Evolutionary conservation across 1,140 invertebrate genomes (phyloP).

Genomic region (Drosophila albomicans): DNA sequence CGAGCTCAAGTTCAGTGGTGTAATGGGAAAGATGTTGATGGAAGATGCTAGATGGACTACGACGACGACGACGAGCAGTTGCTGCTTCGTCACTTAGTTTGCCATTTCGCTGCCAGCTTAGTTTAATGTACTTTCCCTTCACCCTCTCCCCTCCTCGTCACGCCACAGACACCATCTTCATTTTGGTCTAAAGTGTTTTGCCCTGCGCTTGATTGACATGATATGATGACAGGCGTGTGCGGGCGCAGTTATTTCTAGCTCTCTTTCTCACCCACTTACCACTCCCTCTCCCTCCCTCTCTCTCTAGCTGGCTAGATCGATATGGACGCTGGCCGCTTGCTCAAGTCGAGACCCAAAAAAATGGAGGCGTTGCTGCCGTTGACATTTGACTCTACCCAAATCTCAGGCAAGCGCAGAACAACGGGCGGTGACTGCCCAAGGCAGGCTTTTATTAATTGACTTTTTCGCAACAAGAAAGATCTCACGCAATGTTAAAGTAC

Average conservation of each 20-base stretch:
- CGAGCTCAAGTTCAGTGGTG: constrained; percentile 4
- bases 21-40: neutral
- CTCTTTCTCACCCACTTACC: no score
- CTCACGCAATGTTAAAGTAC: neutral
- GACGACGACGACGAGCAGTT: constrained; percentile 9
- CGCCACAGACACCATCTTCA: constrained; percentile 19
- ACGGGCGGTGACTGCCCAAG: neutral
- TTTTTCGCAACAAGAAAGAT: constrained; percentile 1
- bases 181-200: constrained; percentile 61
- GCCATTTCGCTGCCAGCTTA: constrained; percentile 75
- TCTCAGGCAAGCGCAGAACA: neutral
- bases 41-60: constrained; percentile 13
- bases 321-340: neutral
- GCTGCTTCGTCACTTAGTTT: constrained; percentile 60
- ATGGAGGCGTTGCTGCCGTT: constrained; percentile 2
- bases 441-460: constrained; percentile 10
- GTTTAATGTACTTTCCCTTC: constrained; percentile 57
- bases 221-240: constrained; percentile 51
- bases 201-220: constrained; percentile 70
- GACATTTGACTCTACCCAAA: constrained; percentile 7
- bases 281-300: no score
- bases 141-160: neutral
- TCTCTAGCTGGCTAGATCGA: constrained; percentile 25
- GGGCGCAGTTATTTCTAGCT: neutral
- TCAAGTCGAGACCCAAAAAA: neutral